Conservation (phyloP, 2,113 vertebrate species). For the Beaufortia kweichowensis region DNA sequence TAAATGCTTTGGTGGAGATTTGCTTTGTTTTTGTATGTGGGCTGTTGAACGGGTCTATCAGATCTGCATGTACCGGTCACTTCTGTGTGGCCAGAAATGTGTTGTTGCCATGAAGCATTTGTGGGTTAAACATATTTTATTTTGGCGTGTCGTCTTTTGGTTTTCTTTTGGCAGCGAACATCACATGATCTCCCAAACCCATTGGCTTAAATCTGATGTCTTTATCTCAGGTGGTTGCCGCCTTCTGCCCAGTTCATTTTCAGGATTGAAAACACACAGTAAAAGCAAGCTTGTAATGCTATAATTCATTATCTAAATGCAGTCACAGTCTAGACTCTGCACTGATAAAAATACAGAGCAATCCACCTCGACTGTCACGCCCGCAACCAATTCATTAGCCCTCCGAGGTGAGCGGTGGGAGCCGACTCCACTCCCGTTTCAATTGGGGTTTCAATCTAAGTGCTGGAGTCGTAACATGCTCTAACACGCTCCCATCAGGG, state of each 20-base stretch:
- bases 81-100: background rate
- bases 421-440: constrained; percentile 54
- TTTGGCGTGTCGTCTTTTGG: too few species aligned
- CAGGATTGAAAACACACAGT: constrained; percentile 22
- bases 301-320: constrained; percentile 59
- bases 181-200: background rate
- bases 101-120: too few species aligned
- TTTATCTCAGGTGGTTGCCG: background rate
- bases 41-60: constrained; percentile 3
- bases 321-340: constrained; percentile 59
- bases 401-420: constrained; percentile 58
- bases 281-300: constrained; percentile 50
- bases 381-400: constrained; percentile 62
- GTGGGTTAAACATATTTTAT: too few species aligned
- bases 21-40: constrained; percentile 42
- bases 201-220: constrained; percentile 20
- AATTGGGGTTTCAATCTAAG: constrained; percentile 57
- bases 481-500: constrained; percentile 52
- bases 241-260: constrained; percentile 31
- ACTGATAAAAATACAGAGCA: constrained; percentile 61
- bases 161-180: too few species aligned
- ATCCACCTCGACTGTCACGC: constrained; percentile 59
- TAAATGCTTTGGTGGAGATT: constrained; percentile 40
- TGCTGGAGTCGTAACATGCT: constrained; percentile 52
- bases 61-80: constrained; percentile 18